Conservation (phyloP, 2,888 invertebrate species). For the Rhagonycha lutea region DNA sequence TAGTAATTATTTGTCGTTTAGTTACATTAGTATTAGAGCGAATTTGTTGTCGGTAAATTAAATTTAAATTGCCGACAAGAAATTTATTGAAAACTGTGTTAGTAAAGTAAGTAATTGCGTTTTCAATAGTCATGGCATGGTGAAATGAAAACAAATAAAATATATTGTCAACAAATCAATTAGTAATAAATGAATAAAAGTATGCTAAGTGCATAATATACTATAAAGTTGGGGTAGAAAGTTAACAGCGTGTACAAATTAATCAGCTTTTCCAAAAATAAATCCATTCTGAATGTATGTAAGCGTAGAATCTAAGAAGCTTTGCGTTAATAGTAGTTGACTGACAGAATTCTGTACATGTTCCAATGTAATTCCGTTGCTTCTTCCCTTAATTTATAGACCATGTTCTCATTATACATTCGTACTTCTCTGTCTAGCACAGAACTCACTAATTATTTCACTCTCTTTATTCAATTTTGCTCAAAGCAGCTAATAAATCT, state of each 20-base stretch:
- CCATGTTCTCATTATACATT: slow-evolving; percentile 49
- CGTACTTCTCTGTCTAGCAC: slow-evolving; percentile 41
- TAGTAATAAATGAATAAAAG: slow-evolving; percentile 22
- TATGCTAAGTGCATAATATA: slow-evolving; percentile 17
- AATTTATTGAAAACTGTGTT: slow-evolving; percentile 5
- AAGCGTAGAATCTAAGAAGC: slow-evolving; percentile 24
- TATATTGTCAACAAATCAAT: neutral
- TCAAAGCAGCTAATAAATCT: slow-evolving; percentile 34
- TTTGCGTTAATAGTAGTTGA: slow-evolving; percentile 35
- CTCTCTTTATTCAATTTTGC: slow-evolving; percentile 48
- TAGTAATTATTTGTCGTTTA: slow-evolving; percentile 3
- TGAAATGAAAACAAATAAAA: neutral
- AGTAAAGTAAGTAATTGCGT: neutral
- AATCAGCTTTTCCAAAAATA: slow-evolving; percentile 28
- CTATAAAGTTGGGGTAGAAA: slow-evolving; percentile 19
- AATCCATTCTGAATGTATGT: slow-evolving; percentile 26
- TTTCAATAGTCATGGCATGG: neutral
- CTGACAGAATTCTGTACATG: slow-evolving; percentile 47
- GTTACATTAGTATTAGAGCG: slow-evolving; percentile 2
- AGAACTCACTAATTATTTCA: slow-evolving; percentile 47
- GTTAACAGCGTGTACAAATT: slow-evolving; percentile 29
- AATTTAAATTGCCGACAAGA: slow-evolving; percentile 12
- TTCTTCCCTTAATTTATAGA: slow-evolving; percentile 48
- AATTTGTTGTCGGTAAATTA: slow-evolving; percentile 9
- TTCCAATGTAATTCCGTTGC: slow-evolving; percentile 44